A percentile compares a stretch with the other conserved stretches of the same genome.
Conservation (phyloP, 1,140 invertebrate species). For the Euura saliciscinereae region DNA sequence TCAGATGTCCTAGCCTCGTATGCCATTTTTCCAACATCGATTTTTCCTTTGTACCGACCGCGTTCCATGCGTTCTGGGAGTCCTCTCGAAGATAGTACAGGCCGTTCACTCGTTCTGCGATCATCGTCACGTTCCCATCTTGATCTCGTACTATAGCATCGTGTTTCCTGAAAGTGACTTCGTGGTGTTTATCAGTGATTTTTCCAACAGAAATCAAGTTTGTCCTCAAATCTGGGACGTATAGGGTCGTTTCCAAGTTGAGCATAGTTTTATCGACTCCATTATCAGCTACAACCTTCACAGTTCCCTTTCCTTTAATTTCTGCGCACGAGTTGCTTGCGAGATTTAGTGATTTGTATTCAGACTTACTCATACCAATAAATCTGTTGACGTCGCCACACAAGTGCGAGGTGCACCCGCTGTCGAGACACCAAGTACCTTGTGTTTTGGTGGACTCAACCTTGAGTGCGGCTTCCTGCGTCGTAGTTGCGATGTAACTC, state of each 20-base stretch:
- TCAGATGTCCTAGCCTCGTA: constrained; percentile 21
- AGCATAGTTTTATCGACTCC: neutral
- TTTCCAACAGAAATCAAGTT: no score
- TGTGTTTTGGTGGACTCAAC: neutral
- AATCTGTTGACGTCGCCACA: neutral
- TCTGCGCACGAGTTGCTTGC: no score
- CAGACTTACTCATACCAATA: neutral
- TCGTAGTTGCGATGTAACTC: no score
- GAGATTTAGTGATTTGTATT: no score
- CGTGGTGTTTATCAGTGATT: no score
- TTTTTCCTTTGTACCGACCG: neutral
- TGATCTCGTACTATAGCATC: no score
- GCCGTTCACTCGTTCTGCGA: no score
- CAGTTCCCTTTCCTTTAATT: no score
- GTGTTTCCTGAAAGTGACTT: no score
- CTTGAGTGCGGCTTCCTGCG: no score
- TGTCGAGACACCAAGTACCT: neutral
- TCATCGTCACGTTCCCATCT: no score
- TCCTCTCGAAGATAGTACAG: neutral
- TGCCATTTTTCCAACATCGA: constrained; percentile 15
- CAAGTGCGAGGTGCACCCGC: constrained; percentile 3
- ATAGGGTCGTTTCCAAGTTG: constrained; percentile 2
- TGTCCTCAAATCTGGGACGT: neutral
- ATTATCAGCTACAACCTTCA: neutral
- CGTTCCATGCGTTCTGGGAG: neutral